Percentiles rank a stretch among this genome's conserved stretches.
Conservation (phyloP, 2,797 vertebrate species). For the Allochrocebus solatus region DNA sequence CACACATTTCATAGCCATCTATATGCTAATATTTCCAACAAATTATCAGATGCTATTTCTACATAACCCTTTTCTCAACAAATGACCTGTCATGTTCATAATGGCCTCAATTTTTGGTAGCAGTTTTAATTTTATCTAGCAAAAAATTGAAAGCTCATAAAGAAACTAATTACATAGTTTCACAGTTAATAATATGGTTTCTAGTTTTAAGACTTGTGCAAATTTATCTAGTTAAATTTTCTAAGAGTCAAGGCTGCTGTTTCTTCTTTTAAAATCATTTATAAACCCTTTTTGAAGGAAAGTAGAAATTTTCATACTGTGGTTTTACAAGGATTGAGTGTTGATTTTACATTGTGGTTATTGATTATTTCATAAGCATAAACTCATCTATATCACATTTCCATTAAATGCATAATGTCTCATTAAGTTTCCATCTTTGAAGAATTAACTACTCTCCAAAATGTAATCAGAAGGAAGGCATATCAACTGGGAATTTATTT, state of each 20-base stretch:
- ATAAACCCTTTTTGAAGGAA: constrained; percentile 49
- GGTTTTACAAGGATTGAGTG: constrained; percentile 15
- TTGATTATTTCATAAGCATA: neutral
- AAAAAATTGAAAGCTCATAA: constrained; percentile 82
- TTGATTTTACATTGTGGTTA: constrained; percentile 36
- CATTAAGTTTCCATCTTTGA: neutral
- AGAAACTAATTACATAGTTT: constrained; percentile 84
- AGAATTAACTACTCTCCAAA: constrained; percentile 22
- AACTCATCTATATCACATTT: constrained; percentile 24
- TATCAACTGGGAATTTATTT: neutral
- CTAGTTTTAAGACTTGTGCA: constrained; percentile 79
- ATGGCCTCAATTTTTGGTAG: constrained; percentile 78
- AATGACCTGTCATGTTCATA: constrained; percentile 84
- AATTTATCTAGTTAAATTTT: constrained; percentile 73
- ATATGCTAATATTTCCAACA: constrained; percentile 86
- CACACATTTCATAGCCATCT: constrained; percentile 81
- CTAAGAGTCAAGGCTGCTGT: constrained; percentile 54
- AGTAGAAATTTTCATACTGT: constrained; percentile 24
- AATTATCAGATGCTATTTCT: constrained; percentile 84
- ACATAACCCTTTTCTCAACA: constrained; percentile 78
- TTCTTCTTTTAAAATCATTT: neutral
- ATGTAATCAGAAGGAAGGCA: neutral
- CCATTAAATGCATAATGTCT: constrained; percentile 28
- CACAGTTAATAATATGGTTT: constrained; percentile 83
- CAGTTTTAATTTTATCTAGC: constrained; percentile 83